Evolutionary conservation across 2,113 vertebrate genomes (phyloP).

Genomic region (Irena cyanogastra): DNA sequence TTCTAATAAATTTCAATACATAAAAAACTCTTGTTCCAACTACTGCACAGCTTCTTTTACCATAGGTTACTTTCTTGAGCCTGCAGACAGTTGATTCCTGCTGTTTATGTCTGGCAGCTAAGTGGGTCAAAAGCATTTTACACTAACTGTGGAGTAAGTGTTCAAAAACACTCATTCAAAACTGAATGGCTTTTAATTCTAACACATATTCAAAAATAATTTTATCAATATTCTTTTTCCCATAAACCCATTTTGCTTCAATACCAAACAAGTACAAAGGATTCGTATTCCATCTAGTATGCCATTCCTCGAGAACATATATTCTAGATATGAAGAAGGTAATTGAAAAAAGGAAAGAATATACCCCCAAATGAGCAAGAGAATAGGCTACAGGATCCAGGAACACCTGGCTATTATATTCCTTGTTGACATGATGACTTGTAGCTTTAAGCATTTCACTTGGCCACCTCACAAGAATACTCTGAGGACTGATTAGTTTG

Average conservation of each 20-base stretch:
- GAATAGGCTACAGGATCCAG: background rate
- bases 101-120: background rate
- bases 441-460: background rate
- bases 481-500: background rate
- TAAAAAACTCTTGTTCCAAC: background rate
- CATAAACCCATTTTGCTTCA: background rate
- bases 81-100: background rate
- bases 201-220: background rate
- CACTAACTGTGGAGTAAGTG: background rate
- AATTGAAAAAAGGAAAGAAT: background rate
- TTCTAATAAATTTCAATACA: background rate
- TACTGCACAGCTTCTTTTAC: background rate
- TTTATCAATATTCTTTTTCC: background rate
- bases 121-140: background rate
- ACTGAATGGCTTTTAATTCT: background rate
- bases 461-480: background rate
- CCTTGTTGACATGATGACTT: accelerated
- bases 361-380: background rate
- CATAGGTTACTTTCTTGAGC: background rate
- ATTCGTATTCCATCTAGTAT: background rate
- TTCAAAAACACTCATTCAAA: background rate
- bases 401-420: background rate
- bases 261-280: background rate
- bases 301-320: background rate
- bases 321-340: background rate